Base-by-base conservation (phyloP, 2,113 vertebrate species). In the Channa argus region DNA sequence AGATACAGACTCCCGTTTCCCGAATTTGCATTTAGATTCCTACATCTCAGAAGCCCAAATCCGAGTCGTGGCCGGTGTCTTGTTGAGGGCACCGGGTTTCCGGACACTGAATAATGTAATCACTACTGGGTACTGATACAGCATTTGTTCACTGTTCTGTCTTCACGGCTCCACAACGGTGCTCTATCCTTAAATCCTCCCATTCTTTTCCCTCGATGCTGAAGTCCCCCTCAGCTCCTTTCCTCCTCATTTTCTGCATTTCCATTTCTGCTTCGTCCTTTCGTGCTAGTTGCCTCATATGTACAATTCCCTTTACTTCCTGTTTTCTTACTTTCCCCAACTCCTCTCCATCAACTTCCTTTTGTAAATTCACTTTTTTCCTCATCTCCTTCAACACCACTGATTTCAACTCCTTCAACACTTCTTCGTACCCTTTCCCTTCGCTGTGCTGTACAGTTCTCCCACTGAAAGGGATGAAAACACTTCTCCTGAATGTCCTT, bases 21-120 rank as follows among this genome's bases (percentile, higher is more conserved):
- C 68, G 49, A 59, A 84, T 90, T 90, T 76, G 71, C 58, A 88
- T 88, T 88, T 87, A 80, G 53, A 89, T 81, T 85, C 74, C 75
- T 58, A 65, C 81, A 76, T 58, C 52, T 61, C 43, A 55, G 51
- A 62, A 38, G 52, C 13, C 73, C 39, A 67, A 62, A 71, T 46
- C 37, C 12, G 56, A 71, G 55, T 68, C 58, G 34, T 71, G 63
- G 15, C 72, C 6, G 3, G 13, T 64, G 50, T 44, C 41, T 74
- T 58, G 38, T 56, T 50, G 36, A 53, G 59, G 61, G 50, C 46
- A 14, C 12, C 15, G 0, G 43, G 51, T 14, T 55, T 74, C 60
- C 8, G 5, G 77, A 75, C 53, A 44, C 38, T 54, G 46, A 71
- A 80, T 60, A 54, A 85, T 82, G 39, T 55, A 71, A 61, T 72